Conservation (phyloP, 2,113 vertebrate species). For the Amphiprion ocellaris region DNA sequence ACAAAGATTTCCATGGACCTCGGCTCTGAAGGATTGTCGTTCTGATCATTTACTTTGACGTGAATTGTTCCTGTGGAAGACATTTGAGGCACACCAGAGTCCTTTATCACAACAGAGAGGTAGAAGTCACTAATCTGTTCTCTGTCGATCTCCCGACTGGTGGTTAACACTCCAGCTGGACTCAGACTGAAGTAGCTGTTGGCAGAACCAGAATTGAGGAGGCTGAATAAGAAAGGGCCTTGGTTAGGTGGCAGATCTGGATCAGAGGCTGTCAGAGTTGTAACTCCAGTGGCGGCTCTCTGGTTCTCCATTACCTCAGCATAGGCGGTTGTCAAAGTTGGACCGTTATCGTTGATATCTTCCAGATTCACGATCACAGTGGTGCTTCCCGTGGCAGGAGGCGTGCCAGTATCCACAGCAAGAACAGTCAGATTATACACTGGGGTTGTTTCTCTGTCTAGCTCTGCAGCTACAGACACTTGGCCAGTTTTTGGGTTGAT, state of each 20-base stretch:
- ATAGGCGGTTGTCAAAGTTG: constrained; percentile 85
- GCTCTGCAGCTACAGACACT: constrained; percentile 91
- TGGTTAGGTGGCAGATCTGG: constrained; percentile 95
- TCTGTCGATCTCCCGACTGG: constrained; percentile 93
- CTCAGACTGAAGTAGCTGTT: constrained; percentile 94
- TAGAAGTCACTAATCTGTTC: constrained; percentile 95
- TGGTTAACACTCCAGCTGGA: constrained; percentile 89
- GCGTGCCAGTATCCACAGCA: constrained; percentile 92
- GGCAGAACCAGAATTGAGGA: constrained; percentile 90
- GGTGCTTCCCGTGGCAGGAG: constrained; percentile 92
- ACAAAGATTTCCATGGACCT: constrained; percentile 94
- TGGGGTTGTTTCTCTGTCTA: constrained; percentile 92
- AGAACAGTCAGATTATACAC: constrained; percentile 93
- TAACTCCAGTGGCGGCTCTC: constrained; percentile 89
- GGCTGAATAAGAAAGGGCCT: constrained; percentile 93
- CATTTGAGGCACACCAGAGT: constrained; percentile 96
- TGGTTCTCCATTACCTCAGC: constrained; percentile 97
- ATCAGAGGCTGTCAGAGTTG: constrained; percentile 89
- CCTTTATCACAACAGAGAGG: constrained; percentile 91
- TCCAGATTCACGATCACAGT: constrained; percentile 92
- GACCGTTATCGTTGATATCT: constrained; percentile 97
- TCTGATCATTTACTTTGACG: constrained; percentile 92
- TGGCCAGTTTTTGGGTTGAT: constrained; percentile 96
- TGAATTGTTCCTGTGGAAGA: constrained; percentile 96
- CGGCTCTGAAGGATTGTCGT: constrained; percentile 96